Evolutionary conservation across 1,140 invertebrate species (phyloP).

Genomic region (Stegodyphus dumicola): DNA sequence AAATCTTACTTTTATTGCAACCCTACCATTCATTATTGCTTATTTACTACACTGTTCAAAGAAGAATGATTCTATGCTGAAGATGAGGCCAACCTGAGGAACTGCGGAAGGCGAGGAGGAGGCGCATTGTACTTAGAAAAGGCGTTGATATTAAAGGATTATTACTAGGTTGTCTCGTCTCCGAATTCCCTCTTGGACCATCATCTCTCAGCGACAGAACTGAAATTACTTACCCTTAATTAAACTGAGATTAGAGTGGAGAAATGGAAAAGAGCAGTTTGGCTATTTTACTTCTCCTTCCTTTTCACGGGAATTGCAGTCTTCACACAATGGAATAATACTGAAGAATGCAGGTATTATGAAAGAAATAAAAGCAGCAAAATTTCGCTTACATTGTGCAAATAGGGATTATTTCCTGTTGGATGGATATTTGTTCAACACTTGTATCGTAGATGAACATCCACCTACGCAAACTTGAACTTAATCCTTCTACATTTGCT

Average conservation of each 20-base stretch:
- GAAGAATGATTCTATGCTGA: conserved; percentile 46
- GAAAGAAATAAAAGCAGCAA: conserved; percentile 33
- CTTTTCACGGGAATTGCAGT: neutral
- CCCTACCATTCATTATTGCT: conserved; percentile 47
- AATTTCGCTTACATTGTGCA: conserved; percentile 46
- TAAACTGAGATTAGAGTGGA: conserved; percentile 58
- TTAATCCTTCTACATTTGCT: no score
- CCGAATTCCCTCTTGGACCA: neutral
- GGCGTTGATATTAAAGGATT: conserved; percentile 57
- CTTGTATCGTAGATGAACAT: neutral
- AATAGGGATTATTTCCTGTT: neutral
- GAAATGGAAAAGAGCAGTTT: conserved; percentile 51
- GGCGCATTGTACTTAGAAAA: conserved; percentile 9
- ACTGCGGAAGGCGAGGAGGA: neutral
- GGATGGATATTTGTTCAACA: conserved; percentile 32
- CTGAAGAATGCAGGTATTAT: conserved; percentile 30
- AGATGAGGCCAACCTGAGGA: conserved; percentile 7
- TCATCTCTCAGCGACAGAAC: neutral
- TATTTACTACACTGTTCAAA: conserved; percentile 33
- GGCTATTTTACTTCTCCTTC: conserved; percentile 33
- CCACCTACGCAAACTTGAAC: no score
- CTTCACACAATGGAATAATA: conserved; percentile 17
- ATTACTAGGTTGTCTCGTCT: neutral
- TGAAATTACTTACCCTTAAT: conserved; percentile 61
- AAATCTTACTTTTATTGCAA: neutral